Percentiles rank a stretch among this genome's conserved stretches.
phyloP scores from a whole-genome alignment of 2,113 vertebrate genomes.

The Nannobrachium achirus region DNA sequence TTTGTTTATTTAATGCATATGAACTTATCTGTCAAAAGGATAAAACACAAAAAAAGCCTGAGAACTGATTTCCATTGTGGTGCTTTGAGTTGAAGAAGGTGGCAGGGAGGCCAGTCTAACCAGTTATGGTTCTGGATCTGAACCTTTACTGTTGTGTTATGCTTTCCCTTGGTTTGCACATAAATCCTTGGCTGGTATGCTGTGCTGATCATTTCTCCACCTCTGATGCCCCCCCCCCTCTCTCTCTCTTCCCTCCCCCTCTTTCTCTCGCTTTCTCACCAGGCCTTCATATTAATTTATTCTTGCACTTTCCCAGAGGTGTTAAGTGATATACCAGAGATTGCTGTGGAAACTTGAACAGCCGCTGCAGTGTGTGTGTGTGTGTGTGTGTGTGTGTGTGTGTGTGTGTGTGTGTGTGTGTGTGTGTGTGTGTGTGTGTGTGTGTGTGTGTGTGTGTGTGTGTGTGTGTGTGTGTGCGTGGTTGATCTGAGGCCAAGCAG shows the following conservation, averaged over 20 bases:
- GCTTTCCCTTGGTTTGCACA: constrained; percentile 66
- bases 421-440: too few relatives aligned
- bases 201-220: neutral
- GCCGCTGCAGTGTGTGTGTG: neutral
- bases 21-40: neutral
- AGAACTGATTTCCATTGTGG: constrained; percentile 57
- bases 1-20: too few relatives aligned
- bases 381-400: neutral
- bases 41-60: too few relatives aligned
- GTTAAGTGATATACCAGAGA: neutral
- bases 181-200: constrained; percentile 61
- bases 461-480: too few relatives aligned
- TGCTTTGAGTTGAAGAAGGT: constrained; percentile 33
- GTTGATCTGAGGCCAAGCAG: too few relatives aligned
- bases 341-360: neutral
- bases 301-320: neutral
- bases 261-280: neutral
- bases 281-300: neutral
- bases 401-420: too few relatives aligned
- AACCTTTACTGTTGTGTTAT: constrained; percentile 68
- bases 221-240: constrained; percentile 10
- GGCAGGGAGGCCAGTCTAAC: constrained; percentile 51
- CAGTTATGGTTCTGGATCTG: constrained; percentile 71
- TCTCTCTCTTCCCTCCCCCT: too few relatives aligned
- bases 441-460: too few relatives aligned